Base-by-base conservation (phyloP, 1,140 invertebrate species). In the Drosophila mojavensis region DNA sequence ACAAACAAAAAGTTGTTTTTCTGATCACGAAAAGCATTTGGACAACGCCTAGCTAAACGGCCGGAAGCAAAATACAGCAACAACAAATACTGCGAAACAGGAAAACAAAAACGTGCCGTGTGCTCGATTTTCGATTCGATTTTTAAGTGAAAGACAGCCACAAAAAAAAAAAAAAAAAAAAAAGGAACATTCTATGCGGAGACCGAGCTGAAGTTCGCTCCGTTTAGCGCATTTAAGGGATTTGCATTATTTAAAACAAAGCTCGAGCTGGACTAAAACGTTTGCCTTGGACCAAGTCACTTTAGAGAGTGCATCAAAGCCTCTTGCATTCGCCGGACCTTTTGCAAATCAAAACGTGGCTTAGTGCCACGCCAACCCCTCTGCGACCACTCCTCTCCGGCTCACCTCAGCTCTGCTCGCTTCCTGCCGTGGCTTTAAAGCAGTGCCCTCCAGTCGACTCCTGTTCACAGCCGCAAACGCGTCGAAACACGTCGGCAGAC, bases 161-260 rank as follows among this genome's bases (percentile, higher is more conserved):
- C 5, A 66, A 17, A 13, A 15, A 13, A 66, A 33, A 58, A 28
- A 63, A 13, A 24, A 17, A 13, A 15, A 28, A 50, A 33, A 58
- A 28, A 63, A 17, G 15, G 20, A 13, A 13, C 24, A 50, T 13
- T 39, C 36, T 39, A 39, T 39, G 3, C 4, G 24, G 36, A 24
- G 24, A 43, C 3, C 10, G 53, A 11, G 28, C 17, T 30, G 61
- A 68, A 61, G 63, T 74, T 74, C 69, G 70, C 74, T 78, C 84
- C 83, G 71, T 85, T 90, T 79, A 81, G 81, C 63, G 85, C 75
- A 77, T 85, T 90, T 89, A 81, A 78, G 53, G 80, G 85, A 90
- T 89, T 85, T 89, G 63, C 81, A 84, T 90, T 90, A 90, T 90
- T 90, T 89, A 81, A 70, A 66, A 77, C 68, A 72, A 66, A 63